These are phyloP conservation scores for Acanthosepion lycidas DNA, from an alignment of 2,888 invertebrate species.

Conservation along the genomic window DNA sequence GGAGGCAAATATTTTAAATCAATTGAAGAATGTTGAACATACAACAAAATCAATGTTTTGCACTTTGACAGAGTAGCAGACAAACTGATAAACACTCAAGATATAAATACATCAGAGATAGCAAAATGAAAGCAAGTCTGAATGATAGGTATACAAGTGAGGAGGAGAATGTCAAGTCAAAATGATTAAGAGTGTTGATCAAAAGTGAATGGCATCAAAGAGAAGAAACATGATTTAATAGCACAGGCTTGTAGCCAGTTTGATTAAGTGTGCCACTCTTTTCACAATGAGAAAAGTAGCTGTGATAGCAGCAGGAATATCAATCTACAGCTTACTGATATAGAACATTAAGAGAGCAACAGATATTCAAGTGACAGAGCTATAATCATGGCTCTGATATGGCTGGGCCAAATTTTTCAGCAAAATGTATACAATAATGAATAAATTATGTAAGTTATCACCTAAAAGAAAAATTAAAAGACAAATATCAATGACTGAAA, in stretches of 20 bases:
- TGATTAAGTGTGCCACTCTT: slow-evolving; percentile 33
- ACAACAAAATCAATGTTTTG: background rate
- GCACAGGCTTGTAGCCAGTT: background rate
- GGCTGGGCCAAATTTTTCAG: background rate
- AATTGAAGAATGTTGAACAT: slow-evolving; percentile 17
- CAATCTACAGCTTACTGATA: background rate
- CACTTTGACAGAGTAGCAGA: background rate
- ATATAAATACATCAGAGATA: background rate
- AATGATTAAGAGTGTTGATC: background rate
- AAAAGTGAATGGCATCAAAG: background rate
- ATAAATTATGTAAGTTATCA: background rate
- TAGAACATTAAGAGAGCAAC: background rate
- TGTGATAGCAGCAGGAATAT: slow-evolving; percentile 12
- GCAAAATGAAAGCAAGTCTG: background rate
- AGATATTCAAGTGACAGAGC: background rate
- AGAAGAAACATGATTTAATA: background rate
- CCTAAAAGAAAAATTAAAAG: background rate
- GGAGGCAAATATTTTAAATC: background rate
- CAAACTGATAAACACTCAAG: background rate
- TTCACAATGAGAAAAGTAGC: slow-evolving; percentile 22
- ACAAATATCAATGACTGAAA: background rate
- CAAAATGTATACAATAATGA: background rate
- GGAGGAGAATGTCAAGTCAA: background rate
- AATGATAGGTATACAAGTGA: background rate
- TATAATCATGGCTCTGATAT: background rate